These are phyloP conservation scores for Allobates femoralis DNA, from an alignment of 2,797 vertebrate species.

Conservation along the genomic window DNA sequence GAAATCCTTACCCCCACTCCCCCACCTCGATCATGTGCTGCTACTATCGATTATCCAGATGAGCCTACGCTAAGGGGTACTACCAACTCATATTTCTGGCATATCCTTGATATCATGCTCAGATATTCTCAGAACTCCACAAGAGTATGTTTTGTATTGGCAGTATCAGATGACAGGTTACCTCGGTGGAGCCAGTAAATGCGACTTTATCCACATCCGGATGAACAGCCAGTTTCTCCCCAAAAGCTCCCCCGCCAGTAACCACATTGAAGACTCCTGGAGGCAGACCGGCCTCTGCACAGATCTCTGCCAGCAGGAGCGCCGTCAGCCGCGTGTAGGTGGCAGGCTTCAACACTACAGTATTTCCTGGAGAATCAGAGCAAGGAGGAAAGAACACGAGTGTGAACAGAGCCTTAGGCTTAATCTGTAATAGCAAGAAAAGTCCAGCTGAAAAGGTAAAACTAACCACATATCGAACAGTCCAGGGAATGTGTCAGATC, in stretches of 20 bases:
- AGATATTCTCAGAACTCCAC: too few relatives aligned
- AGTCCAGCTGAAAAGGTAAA: too few relatives aligned
- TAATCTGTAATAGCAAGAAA: too few relatives aligned
- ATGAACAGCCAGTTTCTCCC: constrained; percentile 73
- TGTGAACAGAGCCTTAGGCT: neutral
- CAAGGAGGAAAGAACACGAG: neutral
- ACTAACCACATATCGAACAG: too few relatives aligned
- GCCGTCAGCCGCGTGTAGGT: constrained; percentile 70
- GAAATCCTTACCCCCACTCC: too few relatives aligned
- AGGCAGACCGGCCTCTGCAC: constrained; percentile 78
- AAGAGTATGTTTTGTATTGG: too few relatives aligned
- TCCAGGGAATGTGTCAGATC: too few relatives aligned
- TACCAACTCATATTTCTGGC: too few relatives aligned
- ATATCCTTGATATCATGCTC: too few relatives aligned
- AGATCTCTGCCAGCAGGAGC: constrained; percentile 86
- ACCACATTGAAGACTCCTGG: constrained; percentile 83
- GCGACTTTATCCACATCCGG: constrained; percentile 75
- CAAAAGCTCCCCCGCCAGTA: constrained; percentile 75
- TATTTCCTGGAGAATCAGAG: constrained; percentile 77
- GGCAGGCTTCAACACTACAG: constrained; percentile 81
- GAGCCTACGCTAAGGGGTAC: too few relatives aligned
- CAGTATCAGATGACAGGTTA: constrained; percentile 55
- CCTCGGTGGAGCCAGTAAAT: constrained; percentile 82
- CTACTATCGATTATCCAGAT: too few relatives aligned
- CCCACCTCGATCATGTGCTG: too few relatives aligned